Conservation (phyloP, 2,113 vertebrate genomes). For the Mohoua ochrocephala region DNA sequence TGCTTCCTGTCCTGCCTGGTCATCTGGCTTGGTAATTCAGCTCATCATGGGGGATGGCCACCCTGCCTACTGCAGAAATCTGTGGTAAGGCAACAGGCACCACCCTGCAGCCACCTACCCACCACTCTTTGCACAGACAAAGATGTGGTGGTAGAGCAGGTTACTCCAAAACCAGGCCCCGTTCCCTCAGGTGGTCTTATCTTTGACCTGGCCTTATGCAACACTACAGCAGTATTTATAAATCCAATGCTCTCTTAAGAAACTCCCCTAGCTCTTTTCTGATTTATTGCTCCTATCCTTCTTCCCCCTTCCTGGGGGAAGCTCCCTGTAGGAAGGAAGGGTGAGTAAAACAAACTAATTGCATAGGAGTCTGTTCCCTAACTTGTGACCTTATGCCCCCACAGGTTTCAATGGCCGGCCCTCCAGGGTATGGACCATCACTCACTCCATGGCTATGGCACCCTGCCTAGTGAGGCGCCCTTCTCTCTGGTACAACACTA, state of each 20-base stretch:
- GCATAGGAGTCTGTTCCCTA: neutral
- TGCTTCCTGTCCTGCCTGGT: neutral
- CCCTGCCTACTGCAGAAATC: neutral
- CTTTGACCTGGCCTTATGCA: neutral
- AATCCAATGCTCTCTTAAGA: neutral
- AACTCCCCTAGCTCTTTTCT: neutral
- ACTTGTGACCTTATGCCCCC: neutral
- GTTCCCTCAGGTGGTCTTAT: neutral
- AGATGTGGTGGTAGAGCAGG: neutral
- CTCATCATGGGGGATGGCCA: neutral
- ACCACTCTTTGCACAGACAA: neutral
- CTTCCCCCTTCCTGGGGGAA: neutral
- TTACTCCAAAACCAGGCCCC: accelerated
- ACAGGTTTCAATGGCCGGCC: neutral
- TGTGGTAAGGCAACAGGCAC: neutral
- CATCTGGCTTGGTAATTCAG: neutral
- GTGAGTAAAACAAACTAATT: neutral
- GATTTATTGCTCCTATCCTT: neutral
- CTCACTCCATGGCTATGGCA: neutral
- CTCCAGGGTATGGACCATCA: neutral
- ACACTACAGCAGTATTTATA: neutral
- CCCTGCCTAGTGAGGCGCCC: neutral
- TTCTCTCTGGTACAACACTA: neutral
- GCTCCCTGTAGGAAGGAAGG: neutral
- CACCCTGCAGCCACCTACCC: neutral